Base-by-base conservation (phyloP, 2,888 invertebrate species). In the Acanthopleura granulata region DNA sequence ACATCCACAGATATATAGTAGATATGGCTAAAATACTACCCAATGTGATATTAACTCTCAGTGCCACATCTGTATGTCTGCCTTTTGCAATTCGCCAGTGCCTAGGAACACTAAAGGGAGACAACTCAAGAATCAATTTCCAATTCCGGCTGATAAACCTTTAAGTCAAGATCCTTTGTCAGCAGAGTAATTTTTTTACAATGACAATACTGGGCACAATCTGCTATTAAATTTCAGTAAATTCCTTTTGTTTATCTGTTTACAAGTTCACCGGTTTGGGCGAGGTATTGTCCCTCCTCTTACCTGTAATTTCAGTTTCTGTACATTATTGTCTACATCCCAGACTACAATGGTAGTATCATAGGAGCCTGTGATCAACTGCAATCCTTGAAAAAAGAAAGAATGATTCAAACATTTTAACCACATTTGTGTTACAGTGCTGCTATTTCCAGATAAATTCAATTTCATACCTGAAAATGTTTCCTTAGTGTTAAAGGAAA, bases 231-330 rank as follows among this genome's bases (percentile, higher is more conserved):
- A 0, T 18, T 29, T 9, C n/a, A 18, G 12, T 1, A 1, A 49
- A 66, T 49, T 49, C 29, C 40, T 49, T 49, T 49, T 69, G 29
- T 29, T 51, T 25, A 18, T 27, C 25, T 30, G 12, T 49, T 4
- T 73, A 18, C n/a, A 72, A 49, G 18, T 62, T 69, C n/a, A 22
- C 57, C 29, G 18, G 29, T 25, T 40, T 40, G 40, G 40, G 40
- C 9, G 40, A 40, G 3, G 3, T 57, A n/a, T 57, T 57, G 57
- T 57, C 12, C 6, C 16, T 15, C 49, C 72, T 29, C 72, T 57
- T 79, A 90, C 90, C 88, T 89, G 89, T 22, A 91, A 80, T 78
- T 86, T 86, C 9, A 90, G 80, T 84, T 89, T 90, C 77, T 88
- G 86, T 14, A 85, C 82, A 75, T 77, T 79, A 75, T 89, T 87